Conservation (phyloP, 2,888 invertebrate species). For the Aplocera efformata region DNA sequence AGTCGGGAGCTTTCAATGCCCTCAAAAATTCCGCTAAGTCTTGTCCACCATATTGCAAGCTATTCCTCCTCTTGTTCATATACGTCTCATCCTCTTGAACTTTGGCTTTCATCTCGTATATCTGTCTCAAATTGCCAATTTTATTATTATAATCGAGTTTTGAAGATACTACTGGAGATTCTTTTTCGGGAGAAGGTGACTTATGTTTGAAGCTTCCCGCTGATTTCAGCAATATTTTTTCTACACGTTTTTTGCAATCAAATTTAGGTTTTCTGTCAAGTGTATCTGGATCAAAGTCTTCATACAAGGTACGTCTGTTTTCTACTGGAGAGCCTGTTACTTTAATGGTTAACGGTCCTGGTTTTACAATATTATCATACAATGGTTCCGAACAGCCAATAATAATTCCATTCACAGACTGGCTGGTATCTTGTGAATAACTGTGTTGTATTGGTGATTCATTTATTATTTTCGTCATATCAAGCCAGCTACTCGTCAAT, state of each 20-base stretch:
- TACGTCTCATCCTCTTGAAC: conserved; percentile 52
- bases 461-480: conserved; percentile 51
- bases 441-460: conserved; percentile 44
- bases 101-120: conserved; percentile 86
- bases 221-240: conserved; percentile 81
- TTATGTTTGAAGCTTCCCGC: conserved; percentile 87
- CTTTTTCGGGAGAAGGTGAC: conserved; percentile 48
- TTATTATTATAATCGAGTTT: conserved; percentile 72
- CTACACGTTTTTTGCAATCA: conserved; percentile 63
- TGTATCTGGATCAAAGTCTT: conserved; percentile 92
- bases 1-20: conserved; percentile 54
- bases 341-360: conserved; percentile 90
- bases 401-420: conserved; percentile 84
- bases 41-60: conserved; percentile 54
- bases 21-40: conserved; percentile 55
- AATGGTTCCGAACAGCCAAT: conserved; percentile 80
- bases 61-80: conserved; percentile 60
- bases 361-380: conserved; percentile 80
- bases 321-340: conserved; percentile 87
- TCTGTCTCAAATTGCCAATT: conserved; percentile 87
- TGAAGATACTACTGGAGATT: conserved; percentile 41
- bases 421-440: conserved; percentile 43
- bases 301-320: conserved; percentile 83
- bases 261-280: conserved; percentile 86
- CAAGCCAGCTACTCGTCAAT: conserved; percentile 66